phyloP scores from a whole-genome alignment of 1,140 invertebrate species.

The Drosophila obscura region DNA sequence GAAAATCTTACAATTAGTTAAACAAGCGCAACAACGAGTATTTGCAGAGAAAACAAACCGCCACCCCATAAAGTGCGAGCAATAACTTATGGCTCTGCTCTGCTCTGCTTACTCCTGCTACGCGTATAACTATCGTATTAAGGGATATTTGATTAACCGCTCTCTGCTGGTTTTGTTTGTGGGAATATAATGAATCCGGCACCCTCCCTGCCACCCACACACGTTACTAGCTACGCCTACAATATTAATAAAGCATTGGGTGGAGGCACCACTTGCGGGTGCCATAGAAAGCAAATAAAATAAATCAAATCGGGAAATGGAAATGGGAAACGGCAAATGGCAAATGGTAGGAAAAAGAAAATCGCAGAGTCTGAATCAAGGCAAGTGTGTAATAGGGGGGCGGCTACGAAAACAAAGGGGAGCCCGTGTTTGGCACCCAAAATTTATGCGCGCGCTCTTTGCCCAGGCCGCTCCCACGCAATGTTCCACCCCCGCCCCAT shows the following conservation, averaged over 20 bases:
- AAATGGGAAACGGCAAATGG: conserved; percentile 17
- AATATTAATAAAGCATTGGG: conserved; percentile 76
- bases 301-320: conserved; percentile 78
- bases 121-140: conserved; percentile 40
- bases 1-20: conserved; percentile 19
- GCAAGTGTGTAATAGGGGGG: conserved; percentile 52
- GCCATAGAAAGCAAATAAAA: conserved; percentile 83
- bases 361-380: conserved; percentile 68
- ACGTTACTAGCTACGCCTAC: conserved; percentile 68
- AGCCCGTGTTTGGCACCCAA: conserved; percentile 53
- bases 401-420: conserved; percentile 53
- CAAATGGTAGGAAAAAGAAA: conserved; percentile 45
- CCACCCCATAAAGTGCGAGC: neutral
- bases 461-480: conserved; percentile 65
- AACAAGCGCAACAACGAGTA: conserved; percentile 4
- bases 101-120: neutral
- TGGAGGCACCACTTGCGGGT: conserved; percentile 64
- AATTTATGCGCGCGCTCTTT: conserved; percentile 72
- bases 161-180: conserved; percentile 23
- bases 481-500: conserved; percentile 5
- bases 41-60: too few relatives aligned
- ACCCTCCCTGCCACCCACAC: conserved; percentile 43
- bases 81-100: conserved; percentile 1
- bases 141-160: conserved; percentile 67
- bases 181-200: conserved; percentile 57